Conservation (phyloP, 2,113 vertebrate genomes). For the Picathartes gymnocephalus region DNA sequence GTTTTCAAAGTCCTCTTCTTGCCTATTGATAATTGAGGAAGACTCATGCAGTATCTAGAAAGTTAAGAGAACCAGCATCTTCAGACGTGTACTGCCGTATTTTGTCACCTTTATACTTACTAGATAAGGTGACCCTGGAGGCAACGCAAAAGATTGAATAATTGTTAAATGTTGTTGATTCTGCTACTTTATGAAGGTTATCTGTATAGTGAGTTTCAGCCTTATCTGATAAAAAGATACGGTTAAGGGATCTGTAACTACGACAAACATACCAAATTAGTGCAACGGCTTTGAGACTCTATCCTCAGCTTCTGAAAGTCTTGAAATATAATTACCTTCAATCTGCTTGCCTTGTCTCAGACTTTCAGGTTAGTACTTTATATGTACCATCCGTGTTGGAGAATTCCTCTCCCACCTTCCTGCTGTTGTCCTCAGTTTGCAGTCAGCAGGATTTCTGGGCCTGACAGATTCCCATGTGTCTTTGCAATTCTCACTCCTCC, state of each 20-base stretch:
- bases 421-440: neutral
- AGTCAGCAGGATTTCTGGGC: neutral
- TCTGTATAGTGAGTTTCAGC: neutral
- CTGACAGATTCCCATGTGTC: neutral
- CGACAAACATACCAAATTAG: neutral
- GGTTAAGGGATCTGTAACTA: neutral
- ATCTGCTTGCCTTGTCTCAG: neutral
- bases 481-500: neutral
- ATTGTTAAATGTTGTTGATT: neutral
- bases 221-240: neutral
- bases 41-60: neutral
- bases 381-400: neutral
- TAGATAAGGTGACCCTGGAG: neutral
- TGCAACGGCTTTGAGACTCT: neutral
- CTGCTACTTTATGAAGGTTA: neutral
- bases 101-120: neutral
- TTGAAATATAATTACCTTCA: conserved; percentile 1
- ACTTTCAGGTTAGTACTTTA: neutral
- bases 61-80: neutral
- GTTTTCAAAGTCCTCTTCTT: neutral
- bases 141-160: neutral
- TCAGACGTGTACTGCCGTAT: neutral
- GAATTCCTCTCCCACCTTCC: neutral
- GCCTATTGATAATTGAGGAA: neutral
- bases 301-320: neutral